Evolutionary conservation across 1,140 invertebrate species (phyloP).

Genomic region (Panagrolaimus sp.): DNA sequence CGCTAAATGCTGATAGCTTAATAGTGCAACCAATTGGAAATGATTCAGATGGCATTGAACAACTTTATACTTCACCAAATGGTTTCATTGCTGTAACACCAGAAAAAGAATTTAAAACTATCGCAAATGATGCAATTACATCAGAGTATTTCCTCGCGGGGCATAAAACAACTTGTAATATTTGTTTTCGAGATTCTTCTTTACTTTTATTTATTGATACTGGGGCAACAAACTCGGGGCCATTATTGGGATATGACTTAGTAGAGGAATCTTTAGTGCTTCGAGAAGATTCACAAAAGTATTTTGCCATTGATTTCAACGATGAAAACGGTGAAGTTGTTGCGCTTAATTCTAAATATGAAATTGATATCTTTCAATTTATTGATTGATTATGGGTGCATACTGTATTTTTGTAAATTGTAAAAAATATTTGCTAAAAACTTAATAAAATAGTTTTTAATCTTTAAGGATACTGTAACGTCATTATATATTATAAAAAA

Average conservation of each 20-base stretch:
- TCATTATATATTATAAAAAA: too few relatives aligned
- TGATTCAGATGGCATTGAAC: slow-evolving; percentile 26
- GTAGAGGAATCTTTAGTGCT: background rate
- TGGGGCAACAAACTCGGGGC: background rate
- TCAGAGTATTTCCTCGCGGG: background rate
- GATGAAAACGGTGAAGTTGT: background rate
- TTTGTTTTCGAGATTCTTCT: background rate
- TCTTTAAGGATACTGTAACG: too few relatives aligned
- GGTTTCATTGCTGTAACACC: slow-evolving; percentile 11
- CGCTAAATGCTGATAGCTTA: slow-evolving; percentile 16
- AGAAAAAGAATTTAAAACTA: slow-evolving; percentile 9
- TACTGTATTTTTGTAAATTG: too few relatives aligned
- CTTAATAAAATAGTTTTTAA: too few relatives aligned
- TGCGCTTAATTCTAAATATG: background rate
- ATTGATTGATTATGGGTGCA: background rate
- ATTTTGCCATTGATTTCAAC: background rate
- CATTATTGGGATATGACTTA: slow-evolving; percentile 1
- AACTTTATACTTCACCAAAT: background rate
- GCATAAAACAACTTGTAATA: background rate
- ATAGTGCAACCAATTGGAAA: slow-evolving; percentile 12
- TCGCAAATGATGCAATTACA: background rate
- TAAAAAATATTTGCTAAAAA: too few relatives aligned
- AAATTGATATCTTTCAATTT: background rate
- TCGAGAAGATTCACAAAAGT: background rate
- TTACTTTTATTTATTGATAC: slow-evolving; percentile 3